Evolutionary conservation across 2,797 vertebrate species (phyloP), one percentile per base, ranked within the genome.

Genomic region (Crenichthys baileyi): DNA sequence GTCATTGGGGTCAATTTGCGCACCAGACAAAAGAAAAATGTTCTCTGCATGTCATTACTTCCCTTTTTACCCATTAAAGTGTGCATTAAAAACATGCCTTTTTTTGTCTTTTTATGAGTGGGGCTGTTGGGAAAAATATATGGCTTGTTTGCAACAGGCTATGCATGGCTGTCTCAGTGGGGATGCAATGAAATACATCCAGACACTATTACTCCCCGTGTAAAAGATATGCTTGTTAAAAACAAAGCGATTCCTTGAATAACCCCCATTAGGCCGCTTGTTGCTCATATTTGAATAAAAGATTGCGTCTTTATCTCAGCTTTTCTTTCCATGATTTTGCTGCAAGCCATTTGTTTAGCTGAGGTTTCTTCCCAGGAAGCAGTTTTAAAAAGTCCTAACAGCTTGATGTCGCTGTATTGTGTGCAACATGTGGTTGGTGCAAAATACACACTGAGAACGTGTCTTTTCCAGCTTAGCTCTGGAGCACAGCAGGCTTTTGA

Each of bases 161-260:
- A 63, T 60, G 82, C 16, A 4, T 65, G 74, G 70, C 61, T 39
- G 79, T 77, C 88, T 84, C 86, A 89, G 89, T 81, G 85, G 85
- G 88, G 77, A 83, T 44, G 79, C 81, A 82, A 68, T 79, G 79
- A 83, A 85, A 78, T 75, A 68, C 87, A 72, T 78, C 73, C 88
- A 88, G 88, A 85, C 86, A 44, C 75, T 77, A 92, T 88, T 89
- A 90, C 73, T 81, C 80, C 75, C 83, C 60, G 75, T 75, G 82
- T 76, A 79, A 78, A 78, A 56, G 61, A 84, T 78, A 77, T 68
- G 80, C 92, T 91, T 90, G 91, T 94, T 95, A 92, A 90, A 90
- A 88, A 39, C 70, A 78, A 89, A 89, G 68, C 75, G 63, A 88
- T 78, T 36, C 70, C 77, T 79, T 81, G 79, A 87, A 85, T 89